Evolutionary conservation across 2,797 vertebrate species (phyloP), one percentile per base, ranked within the genome.

Genomic region (Echiichthys vipera): DNA sequence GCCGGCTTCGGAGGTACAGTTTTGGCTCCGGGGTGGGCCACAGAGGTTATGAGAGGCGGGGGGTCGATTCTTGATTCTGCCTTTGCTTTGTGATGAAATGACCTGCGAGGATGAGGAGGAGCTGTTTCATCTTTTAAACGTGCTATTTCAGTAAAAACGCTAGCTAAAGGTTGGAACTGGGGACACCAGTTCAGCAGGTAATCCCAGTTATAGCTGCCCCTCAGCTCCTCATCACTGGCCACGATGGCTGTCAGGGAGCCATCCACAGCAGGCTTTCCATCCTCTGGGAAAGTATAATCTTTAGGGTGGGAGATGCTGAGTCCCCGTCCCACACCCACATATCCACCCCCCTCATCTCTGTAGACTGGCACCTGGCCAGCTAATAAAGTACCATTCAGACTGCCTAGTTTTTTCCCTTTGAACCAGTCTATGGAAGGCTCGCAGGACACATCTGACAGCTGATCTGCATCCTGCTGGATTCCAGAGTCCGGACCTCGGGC

Each of bases 151-250:
- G 98, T 99, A 89, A 99, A 99, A 80, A 99, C 97, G 0, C 95
- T 99, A 73, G 98, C 98, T 86, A 99, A 88, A 0, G 98, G 98
- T 87, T 99, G 98, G 91, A 99, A 99, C 93, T 98, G 98, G 62
- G 98, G 98, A 83, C 98, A 98, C 98, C 98, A 99, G 93, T 98
- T 98, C 30, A 99, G 95, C 79, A 99, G 95, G 80, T 99, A 99
- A 90, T 99, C 98, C 98, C 98, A 99, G 94, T 98, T 99, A 86
- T 99, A 99, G 95, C 98, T 99, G 85, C 98, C 98, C 0, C 98
- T 95, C 64, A 99, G 94, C 93, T 99, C 98, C 88, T 99, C 98
- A 0, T 99, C 98, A 0, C 97, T 96, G 65, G 98, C 98, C 82
- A 99, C 97, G 0, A 99, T 98, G 84, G 98, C 97, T 0, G 97